These are phyloP conservation scores for Agriopis aurantiaria DNA, from an alignment of 2,888 invertebrate species.

Conservation along the genomic window DNA sequence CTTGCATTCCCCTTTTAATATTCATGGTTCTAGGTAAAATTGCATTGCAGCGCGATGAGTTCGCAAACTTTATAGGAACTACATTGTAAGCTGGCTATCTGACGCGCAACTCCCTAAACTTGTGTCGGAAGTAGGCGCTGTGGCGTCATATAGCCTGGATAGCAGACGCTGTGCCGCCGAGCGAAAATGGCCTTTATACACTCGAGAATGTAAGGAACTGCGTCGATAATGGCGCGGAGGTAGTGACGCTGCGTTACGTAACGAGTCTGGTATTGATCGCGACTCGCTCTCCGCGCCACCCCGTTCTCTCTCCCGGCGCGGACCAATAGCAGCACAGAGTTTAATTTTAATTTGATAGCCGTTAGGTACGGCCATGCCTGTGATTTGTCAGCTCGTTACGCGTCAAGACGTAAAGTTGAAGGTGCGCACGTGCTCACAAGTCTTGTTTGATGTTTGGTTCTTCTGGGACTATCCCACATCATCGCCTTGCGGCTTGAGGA, in stretches of 20 bases:
- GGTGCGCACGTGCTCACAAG: slow-evolving; percentile 39
- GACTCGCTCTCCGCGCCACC: slow-evolving; percentile 48
- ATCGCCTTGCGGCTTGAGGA: slow-evolving; percentile 2
- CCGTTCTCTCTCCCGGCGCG: slow-evolving; percentile 50
- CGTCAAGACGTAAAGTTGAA: slow-evolving; percentile 59
- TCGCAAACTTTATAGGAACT: slow-evolving; percentile 45
- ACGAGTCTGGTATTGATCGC: slow-evolving; percentile 78
- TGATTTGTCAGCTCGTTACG: slow-evolving; percentile 74
- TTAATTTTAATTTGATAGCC: slow-evolving; percentile 83
- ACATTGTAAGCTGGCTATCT: slow-evolving; percentile 51
- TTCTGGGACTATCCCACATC: slow-evolving; percentile 7
- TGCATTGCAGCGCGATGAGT: slow-evolving; percentile 33
- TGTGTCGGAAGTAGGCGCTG: slow-evolving; percentile 46
- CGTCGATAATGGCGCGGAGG: slow-evolving; percentile 50
- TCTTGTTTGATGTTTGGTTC: slow-evolving; percentile 12
- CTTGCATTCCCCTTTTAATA: slow-evolving; percentile 24
- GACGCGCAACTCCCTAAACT: slow-evolving; percentile 51
- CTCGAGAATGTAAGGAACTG: slow-evolving; percentile 29
- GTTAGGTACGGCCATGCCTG: slow-evolving; percentile 62
- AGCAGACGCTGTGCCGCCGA: slow-evolving; percentile 30
- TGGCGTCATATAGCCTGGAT: slow-evolving; percentile 45
- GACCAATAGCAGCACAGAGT: slow-evolving; percentile 72
- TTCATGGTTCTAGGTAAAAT: slow-evolving; percentile 38
- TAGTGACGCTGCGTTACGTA: slow-evolving; percentile 67
- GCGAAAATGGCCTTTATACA: slow-evolving; percentile 44